Evolutionary conservation across 2,797 vertebrate genomes (phyloP), one percentile per base, ranked within the genome.

Genomic region (Furcifer pardalis): DNA sequence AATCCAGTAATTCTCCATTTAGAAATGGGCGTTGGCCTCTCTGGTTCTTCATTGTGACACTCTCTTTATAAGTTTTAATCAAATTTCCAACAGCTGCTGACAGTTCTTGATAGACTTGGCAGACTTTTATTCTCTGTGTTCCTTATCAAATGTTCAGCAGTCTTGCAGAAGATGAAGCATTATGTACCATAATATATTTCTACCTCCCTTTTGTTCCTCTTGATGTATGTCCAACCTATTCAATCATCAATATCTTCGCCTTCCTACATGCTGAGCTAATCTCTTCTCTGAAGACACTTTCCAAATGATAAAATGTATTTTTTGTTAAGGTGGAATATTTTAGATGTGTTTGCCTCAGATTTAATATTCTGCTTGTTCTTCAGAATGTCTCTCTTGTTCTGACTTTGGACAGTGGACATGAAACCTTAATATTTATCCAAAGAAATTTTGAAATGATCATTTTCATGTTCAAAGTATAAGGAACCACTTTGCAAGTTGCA

Each of bases 271-370:
- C 93, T 95, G 94, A 90, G 93, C 92, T 88, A 79, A 89, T 91
- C 15, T 91, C 93, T 81, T 27, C 17, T 93, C 94, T 89, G 56
- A 83, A 32, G 72, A 79, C 35, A 7, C 86, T 91, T 83, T 74
- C 92, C 90, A 88, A 86, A 90, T 0, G 66, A 75, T 71, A 84
- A 72, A 56, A 75, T 83, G 27, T 69, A 44, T 83, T 84, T 40
- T 94, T 90, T 94, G 84, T 93, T 37, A 65, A 80, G 6, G 66
- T 78, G 59, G 68, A 84, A 80, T 84, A 87, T 93, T 94, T 95
- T 86, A 83, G 7, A 75, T 0, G 0, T 10, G 89, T 86, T 85
- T 84, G 88, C 84, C 79, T 86, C 66, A 46, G 79, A 89, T 80
- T 92, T 81, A 81, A 46, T 5, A 60, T 69, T 81, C 69, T 30